phyloP scores from a whole-genome alignment of 2,113 vertebrate genomes.

The Hippocampus barbouri region DNA sequence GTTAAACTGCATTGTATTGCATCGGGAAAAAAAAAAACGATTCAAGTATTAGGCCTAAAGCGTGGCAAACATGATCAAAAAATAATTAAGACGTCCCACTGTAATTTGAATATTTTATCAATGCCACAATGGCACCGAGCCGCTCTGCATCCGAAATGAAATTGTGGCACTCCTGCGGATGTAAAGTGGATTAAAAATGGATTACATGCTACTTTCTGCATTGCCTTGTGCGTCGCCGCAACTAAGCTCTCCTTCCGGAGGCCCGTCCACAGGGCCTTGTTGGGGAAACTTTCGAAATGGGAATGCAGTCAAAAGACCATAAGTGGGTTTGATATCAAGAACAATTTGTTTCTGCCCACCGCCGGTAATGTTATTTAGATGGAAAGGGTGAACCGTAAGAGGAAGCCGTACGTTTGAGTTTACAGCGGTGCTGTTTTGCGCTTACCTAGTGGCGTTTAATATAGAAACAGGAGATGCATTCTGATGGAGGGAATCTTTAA shows the following conservation, averaged over 20 bases:
- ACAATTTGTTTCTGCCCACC: too few species aligned
- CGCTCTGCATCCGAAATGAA: slow-evolving; percentile 22
- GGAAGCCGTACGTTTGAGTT: slow-evolving; percentile 31
- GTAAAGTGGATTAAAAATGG: slow-evolving; percentile 50
- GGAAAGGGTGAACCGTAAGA: not conserved
- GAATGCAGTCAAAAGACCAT: not conserved
- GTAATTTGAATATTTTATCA: slow-evolving; percentile 28
- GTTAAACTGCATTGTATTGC: not conserved
- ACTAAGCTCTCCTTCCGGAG: slow-evolving; percentile 19
- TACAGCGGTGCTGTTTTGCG: slow-evolving; percentile 48
- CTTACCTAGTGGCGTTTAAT: slow-evolving; percentile 65
- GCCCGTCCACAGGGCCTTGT: not conserved
- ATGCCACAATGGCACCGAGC: not conserved
- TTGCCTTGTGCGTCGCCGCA: slow-evolving; percentile 17
- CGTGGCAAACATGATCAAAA: not conserved
- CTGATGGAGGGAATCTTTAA: slow-evolving; percentile 71
- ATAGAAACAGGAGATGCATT: slow-evolving; percentile 72
- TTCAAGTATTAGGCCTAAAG: not conserved
- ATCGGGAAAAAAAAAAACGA: not conserved
- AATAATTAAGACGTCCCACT: not conserved
- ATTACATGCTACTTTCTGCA: slow-evolving; percentile 39
- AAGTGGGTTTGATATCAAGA: not conserved
- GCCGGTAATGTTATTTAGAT: not conserved
- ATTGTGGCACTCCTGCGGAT: slow-evolving; percentile 26
- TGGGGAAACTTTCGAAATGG: not conserved